Base-by-base conservation (phyloP, 2,888 invertebrate genomes). In the Subacronicta megacephala region DNA sequence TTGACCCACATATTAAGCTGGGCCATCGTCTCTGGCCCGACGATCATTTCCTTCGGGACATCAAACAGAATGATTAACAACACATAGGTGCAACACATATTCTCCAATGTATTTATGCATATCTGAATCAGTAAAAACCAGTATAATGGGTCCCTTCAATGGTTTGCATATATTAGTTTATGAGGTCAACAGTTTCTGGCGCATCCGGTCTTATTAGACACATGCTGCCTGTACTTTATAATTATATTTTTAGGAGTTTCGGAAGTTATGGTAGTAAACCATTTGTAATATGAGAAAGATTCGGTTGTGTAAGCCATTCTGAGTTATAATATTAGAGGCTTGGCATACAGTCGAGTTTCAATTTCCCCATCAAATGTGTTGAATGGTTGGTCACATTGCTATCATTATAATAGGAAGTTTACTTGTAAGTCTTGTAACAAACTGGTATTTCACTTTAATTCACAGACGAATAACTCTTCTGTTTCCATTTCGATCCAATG, bases 1-100 rank as follows among this genome's bases (percentile, higher is more conserved):
- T 55, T 75, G 76, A 75, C 75, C 76, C 54, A 75, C 59, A 64
- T 75, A 47, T 51, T 46, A 36, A 33, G 57, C 17, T 45, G 15
- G 44, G 52, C 41, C 62, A 59, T 35, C 59, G 73, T 59, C 52
- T 45, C 23, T 23, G 33, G 43, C 40, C 26, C 12, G n/a, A 33
- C 51, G 37, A 52, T 17, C 38, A 35, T 43, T 57, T 68, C 61
- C 64, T 68, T 51, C 45, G 62, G 62, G 65, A 62, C 54, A 45
- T 56, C 31, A 47, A 51, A 56, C 45, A 55, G 5, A n/a, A n/a
- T n/a, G n/a, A n/a, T n/a, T n/a, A n/a, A n/a, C 5, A n/a, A 1
- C n/a, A 31, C 12, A 1, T 5, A 31, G 12, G 41, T 54, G 50
- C 31, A 17, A 23, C 23, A 51, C 52, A 42, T 56, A 58, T 26